These are phyloP conservation scores for Aspidiotus destructor DNA, from an alignment of 2,888 invertebrate genomes.

Conservation along the genomic window DNA sequence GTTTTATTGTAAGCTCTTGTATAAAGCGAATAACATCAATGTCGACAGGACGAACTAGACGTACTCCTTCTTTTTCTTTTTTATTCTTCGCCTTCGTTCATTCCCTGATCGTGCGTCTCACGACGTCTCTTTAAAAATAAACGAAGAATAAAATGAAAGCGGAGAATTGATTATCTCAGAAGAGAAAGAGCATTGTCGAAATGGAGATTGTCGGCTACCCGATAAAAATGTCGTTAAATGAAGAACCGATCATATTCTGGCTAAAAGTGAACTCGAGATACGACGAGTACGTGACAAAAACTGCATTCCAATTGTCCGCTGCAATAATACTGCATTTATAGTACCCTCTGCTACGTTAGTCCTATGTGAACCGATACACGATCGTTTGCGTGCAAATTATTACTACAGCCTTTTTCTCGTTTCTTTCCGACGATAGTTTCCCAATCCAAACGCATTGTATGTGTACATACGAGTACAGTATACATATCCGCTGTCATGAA, in stretches of 20 bases:
- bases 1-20: not conserved
- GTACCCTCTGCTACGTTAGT: conserved; percentile 11
- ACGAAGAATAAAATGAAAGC: conserved; percentile 2
- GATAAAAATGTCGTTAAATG: conserved; percentile 31
- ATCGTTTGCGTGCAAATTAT: conserved; percentile 25
- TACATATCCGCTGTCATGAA: too few species aligned
- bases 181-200: conserved; percentile 16
- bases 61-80: not conserved
- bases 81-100: too few species aligned
- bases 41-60: not conserved
- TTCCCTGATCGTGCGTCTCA: too few species aligned
- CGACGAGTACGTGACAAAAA: conserved; percentile 32
- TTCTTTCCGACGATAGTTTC: too few species aligned
- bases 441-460: too few species aligned
- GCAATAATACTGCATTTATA: conserved; percentile 32
- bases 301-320: conserved; percentile 25
- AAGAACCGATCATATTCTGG: conserved; percentile 29
- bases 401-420: conserved; percentile 11
- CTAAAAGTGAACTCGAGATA: conserved; percentile 22
- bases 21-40: not conserved
- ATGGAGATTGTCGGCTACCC: conserved; percentile 26
- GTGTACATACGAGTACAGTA: too few species aligned
- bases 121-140: conserved; percentile 2
- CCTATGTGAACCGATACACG: not conserved
- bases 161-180: conserved; percentile 7